These are phyloP conservation scores for Radopholus similis DNA, from an alignment of 1,140 invertebrate species.

Conservation along the genomic window DNA sequence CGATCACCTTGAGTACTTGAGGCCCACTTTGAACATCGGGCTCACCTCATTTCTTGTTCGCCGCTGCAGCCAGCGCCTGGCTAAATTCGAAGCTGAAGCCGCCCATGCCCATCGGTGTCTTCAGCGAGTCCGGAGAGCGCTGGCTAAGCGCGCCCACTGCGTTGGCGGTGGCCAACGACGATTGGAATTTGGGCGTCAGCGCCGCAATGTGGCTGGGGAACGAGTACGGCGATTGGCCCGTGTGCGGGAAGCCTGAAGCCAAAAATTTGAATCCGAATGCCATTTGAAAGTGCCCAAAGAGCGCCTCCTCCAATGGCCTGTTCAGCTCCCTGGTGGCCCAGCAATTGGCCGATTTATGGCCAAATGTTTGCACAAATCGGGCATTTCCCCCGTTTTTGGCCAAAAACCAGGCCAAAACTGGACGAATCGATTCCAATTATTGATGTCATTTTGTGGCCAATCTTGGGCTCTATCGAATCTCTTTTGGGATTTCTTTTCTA, in stretches of 20 bases:
- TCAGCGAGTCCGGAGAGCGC: constrained; percentile 9
- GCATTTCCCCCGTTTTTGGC: background rate
- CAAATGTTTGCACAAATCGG: background rate
- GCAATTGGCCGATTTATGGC: too few relatives aligned
- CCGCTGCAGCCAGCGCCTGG: constrained; percentile 12
- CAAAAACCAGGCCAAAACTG: too few relatives aligned
- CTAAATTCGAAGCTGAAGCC: constrained; percentile 16
- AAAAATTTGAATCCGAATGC: background rate
- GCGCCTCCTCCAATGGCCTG: too few relatives aligned
- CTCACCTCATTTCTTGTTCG: background rate
- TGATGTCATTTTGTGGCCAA: too few relatives aligned
- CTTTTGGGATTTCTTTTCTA: too few relatives aligned
- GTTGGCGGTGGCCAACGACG: background rate
- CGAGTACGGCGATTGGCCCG: constrained; percentile 8
- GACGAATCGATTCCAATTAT: too few relatives aligned
- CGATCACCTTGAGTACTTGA: too few relatives aligned
- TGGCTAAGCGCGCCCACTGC: background rate
- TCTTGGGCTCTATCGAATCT: too few relatives aligned
- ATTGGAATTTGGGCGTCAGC: constrained; percentile 12
- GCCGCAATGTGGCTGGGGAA: constrained; percentile 9
- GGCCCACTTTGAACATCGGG: too few relatives aligned
- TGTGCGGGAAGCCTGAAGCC: constrained; percentile 6
- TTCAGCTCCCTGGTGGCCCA: too few relatives aligned
- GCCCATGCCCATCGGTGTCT: constrained; percentile 14
- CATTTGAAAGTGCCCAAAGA: too few relatives aligned